Base-by-base conservation (phyloP, 2,797 vertebrate genomes). In the Eidolon dupreanum region DNA sequence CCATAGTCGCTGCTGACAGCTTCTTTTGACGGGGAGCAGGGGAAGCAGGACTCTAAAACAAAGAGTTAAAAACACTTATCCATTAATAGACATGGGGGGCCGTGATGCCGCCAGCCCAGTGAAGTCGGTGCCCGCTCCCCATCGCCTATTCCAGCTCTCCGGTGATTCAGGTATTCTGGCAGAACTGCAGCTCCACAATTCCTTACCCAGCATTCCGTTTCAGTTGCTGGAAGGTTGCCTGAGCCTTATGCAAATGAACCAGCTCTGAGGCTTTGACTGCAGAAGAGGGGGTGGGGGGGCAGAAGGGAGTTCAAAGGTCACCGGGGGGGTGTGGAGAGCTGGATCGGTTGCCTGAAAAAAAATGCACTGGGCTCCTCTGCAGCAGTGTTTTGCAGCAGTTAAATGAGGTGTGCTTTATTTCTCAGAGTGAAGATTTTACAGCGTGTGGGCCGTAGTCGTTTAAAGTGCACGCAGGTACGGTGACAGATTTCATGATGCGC, bases 281-380 rank as follows among this genome's bases (percentile, higher is more conserved):
- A 98, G 97, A 96, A 93, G 81, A 33, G 94, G 53, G 22, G 0
- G 43, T 9, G 93, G 92, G 95, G 77, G 86, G 87, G 90, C 82
- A 96, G 97, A 79, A 95, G 88, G 83, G 95, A 97, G 98, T 98
- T 98, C 98, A 98, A 91, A 98, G 98, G 98, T 98, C 97, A 97
- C 17, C 16, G 92, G 94, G 92, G 94, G 97, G 98, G 97, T 95
- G 94, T 97, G 96, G 98, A 96, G 98, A 96, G 96, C 97, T 96
- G 97, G 89, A 97, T 96, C 94, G 41, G 95, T 95, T 96, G 97
- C 94, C 78, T 89, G 90, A 55, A 95, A 90, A 95, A 92, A 94
- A 93, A 97, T 59, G 74, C 66, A 19, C 84, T 41, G 83, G 41
- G 59, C 85, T 90, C 81, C 87, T 90, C 94, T 97, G 96, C 97